Conservation (phyloP, 2,797 vertebrate species). For the Anguilla megastoma region DNA sequence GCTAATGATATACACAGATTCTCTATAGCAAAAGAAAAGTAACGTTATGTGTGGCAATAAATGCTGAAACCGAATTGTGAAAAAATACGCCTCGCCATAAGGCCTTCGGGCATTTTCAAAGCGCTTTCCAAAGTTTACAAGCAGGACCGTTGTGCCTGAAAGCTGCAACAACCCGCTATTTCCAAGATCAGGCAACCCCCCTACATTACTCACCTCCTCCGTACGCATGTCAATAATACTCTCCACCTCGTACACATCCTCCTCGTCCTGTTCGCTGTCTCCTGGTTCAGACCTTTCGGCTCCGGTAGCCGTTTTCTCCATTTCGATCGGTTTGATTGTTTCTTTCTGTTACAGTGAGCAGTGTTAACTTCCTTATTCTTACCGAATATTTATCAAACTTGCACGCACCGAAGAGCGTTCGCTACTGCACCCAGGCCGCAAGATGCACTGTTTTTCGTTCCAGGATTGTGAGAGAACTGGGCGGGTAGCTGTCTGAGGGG, state of each 20-base stretch:
- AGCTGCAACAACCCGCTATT: conserved; percentile 40
- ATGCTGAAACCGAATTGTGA: background rate
- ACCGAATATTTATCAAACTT: conserved; percentile 17
- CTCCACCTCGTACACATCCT: conserved; percentile 93
- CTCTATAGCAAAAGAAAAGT: background rate
- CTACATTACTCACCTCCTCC: conserved; percentile 77
- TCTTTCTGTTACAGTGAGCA: conserved; percentile 17
- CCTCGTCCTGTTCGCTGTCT: conserved; percentile 83
- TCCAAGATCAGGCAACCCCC: conserved; percentile 8
- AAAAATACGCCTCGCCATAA: background rate
- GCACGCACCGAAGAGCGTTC: background rate
- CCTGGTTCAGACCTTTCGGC: conserved; percentile 63
- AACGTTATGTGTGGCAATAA: background rate
- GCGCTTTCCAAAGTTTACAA: conserved; percentile 31
- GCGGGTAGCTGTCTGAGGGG: conserved; percentile 34
- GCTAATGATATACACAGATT: background rate
- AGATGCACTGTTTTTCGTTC: conserved; percentile 32
- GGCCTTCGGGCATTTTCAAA: background rate
- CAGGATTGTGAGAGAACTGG: background rate
- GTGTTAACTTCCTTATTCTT: conserved; percentile 34
- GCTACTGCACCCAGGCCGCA: conserved; percentile 30
- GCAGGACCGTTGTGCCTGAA: conserved; percentile 31
- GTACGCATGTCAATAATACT: conserved; percentile 90
- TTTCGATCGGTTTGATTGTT: background rate
- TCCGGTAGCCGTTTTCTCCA: conserved; percentile 56